Conservation (phyloP, 2,113 vertebrate genomes). For the Gasterosteus nipponicus region DNA sequence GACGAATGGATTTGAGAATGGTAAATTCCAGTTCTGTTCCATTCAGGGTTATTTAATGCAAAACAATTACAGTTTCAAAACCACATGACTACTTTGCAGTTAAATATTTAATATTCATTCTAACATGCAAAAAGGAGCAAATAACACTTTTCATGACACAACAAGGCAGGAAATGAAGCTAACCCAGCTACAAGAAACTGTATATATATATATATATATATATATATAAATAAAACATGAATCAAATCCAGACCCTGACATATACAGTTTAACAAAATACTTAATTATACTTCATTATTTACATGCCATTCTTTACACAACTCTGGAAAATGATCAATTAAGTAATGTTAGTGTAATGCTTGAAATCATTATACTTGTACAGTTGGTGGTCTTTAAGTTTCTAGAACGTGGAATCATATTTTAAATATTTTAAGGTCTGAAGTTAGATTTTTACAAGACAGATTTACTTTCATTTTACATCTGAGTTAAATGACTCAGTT, state of each 20-base stretch:
- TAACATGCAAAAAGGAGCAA: neutral
- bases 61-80: no score
- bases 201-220: no score
- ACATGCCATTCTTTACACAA: neutral
- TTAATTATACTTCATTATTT: neutral
- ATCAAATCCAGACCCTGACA: no score
- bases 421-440: neutral
- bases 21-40: neutral
- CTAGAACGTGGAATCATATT: neutral
- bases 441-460: neutral
- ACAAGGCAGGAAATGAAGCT: no score
- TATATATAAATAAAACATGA: no score
- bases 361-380: neutral
- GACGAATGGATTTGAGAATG: constrained; percentile 42
- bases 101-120: no score
- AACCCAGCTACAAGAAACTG: no score
- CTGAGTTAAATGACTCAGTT: neutral
- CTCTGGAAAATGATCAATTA: neutral
- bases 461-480: neutral
- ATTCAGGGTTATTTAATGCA: no score
- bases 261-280: no score
- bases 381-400: neutral
- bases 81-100: no score
- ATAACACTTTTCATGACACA: no score
- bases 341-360: neutral